Conservation (phyloP, 1,140 invertebrate genomes). For the Lepidotrigona ventralis region DNA sequence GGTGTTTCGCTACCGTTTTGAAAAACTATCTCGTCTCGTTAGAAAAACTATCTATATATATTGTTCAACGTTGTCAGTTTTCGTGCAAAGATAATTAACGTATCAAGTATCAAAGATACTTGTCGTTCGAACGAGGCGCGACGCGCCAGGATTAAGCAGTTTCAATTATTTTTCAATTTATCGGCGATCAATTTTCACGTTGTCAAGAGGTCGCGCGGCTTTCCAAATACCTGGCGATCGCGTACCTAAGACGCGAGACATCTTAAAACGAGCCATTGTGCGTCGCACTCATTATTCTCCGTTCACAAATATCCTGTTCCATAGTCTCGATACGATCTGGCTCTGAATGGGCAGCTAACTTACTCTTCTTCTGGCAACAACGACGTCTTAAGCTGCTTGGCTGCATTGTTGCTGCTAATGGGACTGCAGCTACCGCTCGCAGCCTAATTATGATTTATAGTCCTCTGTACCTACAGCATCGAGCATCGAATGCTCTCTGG, state of each 20-base stretch:
- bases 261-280: conserved; percentile 29
- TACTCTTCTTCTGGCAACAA: conserved; percentile 70
- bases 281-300: conserved; percentile 52
- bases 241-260: neutral
- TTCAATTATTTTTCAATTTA: no score
- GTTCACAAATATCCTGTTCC: conserved; percentile 47
- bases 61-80: neutral
- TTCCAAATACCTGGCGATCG: neutral
- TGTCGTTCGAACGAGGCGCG: neutral
- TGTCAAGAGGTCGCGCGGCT: neutral
- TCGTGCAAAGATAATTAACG: neutral
- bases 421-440: conserved; percentile 71
- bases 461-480: conserved; percentile 66
- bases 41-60: no score
- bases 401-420: conserved; percentile 75
- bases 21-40: neutral
- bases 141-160: neutral
- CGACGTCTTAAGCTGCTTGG: conserved; percentile 70
- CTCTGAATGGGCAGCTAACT: conserved; percentile 60
- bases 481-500: conserved; percentile 64
- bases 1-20: neutral
- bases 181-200: neutral
- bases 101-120: no score
- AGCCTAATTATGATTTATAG: conserved; percentile 77
- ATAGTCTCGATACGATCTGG: conserved; percentile 58